Percentiles rank a stretch among this genome's conserved stretches.
These are phyloP conservation scores for Dexiosoma caninum DNA, from an alignment of 2,888 invertebrate species.

Conservation along the genomic window DNA sequence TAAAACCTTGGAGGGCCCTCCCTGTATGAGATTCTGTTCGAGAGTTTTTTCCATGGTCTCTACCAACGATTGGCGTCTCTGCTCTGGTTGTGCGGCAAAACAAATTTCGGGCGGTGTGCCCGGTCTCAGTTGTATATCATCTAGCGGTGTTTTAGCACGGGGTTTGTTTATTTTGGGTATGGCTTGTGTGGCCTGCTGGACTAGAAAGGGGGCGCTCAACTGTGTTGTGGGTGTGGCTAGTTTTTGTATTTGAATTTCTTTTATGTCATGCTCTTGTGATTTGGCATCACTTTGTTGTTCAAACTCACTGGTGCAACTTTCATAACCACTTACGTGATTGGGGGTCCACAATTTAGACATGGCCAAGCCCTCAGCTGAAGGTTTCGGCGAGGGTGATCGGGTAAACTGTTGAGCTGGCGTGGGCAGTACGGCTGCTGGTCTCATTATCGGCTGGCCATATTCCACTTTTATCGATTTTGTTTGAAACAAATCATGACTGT, in stretches of 20 bases:
- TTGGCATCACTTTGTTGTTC: slow-evolving; percentile 69
- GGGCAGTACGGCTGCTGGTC: slow-evolving; percentile 75
- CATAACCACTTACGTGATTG: slow-evolving; percentile 69
- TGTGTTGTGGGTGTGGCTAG: slow-evolving; percentile 72
- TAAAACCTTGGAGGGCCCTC: slow-evolving; percentile 79
- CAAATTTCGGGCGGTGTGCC: slow-evolving; percentile 84
- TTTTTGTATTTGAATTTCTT: slow-evolving; percentile 64
- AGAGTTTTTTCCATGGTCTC: slow-evolving; percentile 81
- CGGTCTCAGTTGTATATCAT: slow-evolving; percentile 81
- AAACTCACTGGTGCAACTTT: slow-evolving; percentile 68
- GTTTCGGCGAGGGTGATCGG: slow-evolving; percentile 79
- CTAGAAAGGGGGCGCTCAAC: slow-evolving; percentile 79
- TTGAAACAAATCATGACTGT: slow-evolving; percentile 70
- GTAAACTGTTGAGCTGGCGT: slow-evolving; percentile 72
- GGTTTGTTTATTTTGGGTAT: slow-evolving; percentile 68
- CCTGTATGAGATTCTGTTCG: slow-evolving; percentile 79
- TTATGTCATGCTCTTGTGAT: slow-evolving; percentile 69
- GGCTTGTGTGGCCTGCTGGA: slow-evolving; percentile 75
- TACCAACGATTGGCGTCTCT: slow-evolving; percentile 80
- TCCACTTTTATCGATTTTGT: slow-evolving; percentile 74
- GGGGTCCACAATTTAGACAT: slow-evolving; percentile 85
- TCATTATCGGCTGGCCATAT: slow-evolving; percentile 75
- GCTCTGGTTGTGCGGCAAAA: slow-evolving; percentile 78
- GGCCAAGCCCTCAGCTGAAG: slow-evolving; percentile 82
- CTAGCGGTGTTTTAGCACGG: slow-evolving; percentile 77